These are phyloP conservation scores for Vanessa tameamea DNA, from an alignment of 1,140 invertebrate species.

Conservation along the genomic window DNA sequence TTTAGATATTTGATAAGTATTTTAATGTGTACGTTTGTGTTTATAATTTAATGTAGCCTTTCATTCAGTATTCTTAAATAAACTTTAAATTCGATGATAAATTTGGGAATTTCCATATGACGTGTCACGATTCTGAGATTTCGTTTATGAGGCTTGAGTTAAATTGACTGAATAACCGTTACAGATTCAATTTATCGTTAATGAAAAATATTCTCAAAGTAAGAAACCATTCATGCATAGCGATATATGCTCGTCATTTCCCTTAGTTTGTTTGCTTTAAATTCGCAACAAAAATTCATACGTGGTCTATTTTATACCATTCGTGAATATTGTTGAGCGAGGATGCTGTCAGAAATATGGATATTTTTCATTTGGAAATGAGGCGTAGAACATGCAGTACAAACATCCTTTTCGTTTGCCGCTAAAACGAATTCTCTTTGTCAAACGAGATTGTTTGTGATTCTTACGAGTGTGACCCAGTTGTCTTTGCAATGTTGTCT, in stretches of 20 bases:
- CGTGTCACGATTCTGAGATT: constrained; percentile 11
- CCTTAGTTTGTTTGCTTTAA: constrained; percentile 40
- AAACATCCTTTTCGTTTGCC: constrained; percentile 16
- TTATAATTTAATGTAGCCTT: no score
- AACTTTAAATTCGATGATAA: background rate
- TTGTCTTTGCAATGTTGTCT: background rate
- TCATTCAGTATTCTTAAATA: no score
- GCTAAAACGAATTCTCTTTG: constrained; percentile 7
- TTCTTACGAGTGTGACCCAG: background rate
- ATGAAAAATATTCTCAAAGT: constrained; percentile 17
- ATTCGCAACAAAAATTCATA: constrained; percentile 37
- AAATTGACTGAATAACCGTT: background rate
- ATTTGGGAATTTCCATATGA: constrained; percentile 22
- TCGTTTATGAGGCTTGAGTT: background rate
- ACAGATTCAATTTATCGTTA: constrained; percentile 16
- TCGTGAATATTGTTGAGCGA: constrained; percentile 16
- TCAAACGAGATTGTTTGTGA: background rate
- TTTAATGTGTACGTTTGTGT: no score
- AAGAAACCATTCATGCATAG: constrained; percentile 25
- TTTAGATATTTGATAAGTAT: no score
- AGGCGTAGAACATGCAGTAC: constrained; percentile 7
- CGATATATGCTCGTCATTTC: constrained; percentile 27
- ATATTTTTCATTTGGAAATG: constrained; percentile 31
- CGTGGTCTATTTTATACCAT: constrained; percentile 27
- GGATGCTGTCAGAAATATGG: constrained; percentile 21